Evolutionary conservation across 1,140 invertebrate genomes (phyloP), one percentile per base, ranked within the genome.

Genomic region (Aphis gossypii): DNA sequence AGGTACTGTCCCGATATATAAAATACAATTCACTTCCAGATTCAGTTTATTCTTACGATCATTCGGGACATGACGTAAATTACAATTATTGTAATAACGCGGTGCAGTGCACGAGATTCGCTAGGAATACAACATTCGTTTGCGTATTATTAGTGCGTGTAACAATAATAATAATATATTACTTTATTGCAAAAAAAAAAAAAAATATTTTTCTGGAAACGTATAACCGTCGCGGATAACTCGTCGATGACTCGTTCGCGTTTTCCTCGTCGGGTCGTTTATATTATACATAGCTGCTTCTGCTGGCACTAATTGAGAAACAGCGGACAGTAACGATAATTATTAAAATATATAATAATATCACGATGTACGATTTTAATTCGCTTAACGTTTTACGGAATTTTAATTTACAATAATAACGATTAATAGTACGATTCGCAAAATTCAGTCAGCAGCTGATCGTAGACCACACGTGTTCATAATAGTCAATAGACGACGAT

Each of bases 21-120:
- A 76, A 76, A 76, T 76, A 76, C 60, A n/a, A 76, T 35, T n/a
- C 60, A 76, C 60, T 76, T 76, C 60, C 60, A 76, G 60, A 76
- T n/a, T 76, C 14, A 76, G 60, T 76, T 76, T 35, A 76, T 76
- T 76, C 60, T 30, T 76, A 5, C 30, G 30, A 76, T 11, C 60
- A 76, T 76, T 76, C 60, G 60, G 60, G 14, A n/a, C 60, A n/a
- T 76, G 60, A 76, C 60, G 60, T 76, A n/a, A n/a, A n/a, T n/a
- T 14, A 30, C 56, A 76, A 11, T 51, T 41, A 11, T 51, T 41
- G 38, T 41, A 41, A 41, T 41, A n/a, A 76, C n/a, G 30, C 4
- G n/a, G n/a, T 76, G 60, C 35, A 35, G 35, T 18, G 60, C n/a
- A 76, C 14, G 18, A n/a, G 5, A 76, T 76, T 68, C 60, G 11